Conservation (phyloP, 2,797 vertebrate genomes). For the Brotula barbata region DNA sequence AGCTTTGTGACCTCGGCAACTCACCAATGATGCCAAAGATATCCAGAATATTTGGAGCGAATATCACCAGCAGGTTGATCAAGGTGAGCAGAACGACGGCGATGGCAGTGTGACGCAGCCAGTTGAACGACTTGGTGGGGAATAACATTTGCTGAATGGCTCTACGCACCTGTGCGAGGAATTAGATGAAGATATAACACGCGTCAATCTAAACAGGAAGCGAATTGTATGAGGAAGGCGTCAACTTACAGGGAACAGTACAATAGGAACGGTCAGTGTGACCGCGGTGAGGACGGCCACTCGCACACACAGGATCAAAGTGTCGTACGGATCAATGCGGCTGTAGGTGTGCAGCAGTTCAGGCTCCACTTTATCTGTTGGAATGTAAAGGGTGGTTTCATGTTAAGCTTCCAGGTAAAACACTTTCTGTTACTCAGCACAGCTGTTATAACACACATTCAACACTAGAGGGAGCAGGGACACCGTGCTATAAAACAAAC, state of each 20-base stretch:
- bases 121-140: slow-evolving; percentile 89
- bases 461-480: slow-evolving; percentile 54
- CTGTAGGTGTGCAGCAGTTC: slow-evolving; percentile 96
- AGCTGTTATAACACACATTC: slow-evolving; percentile 1
- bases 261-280: slow-evolving; percentile 95
- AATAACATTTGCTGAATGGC: slow-evolving; percentile 96
- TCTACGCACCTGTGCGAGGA: slow-evolving; percentile 85
- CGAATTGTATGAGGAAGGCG: neutral
- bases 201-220: neutral
- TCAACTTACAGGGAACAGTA: slow-evolving; percentile 92
- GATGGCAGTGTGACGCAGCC: slow-evolving; percentile 87
- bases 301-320: slow-evolving; percentile 92
- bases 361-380: slow-evolving; percentile 86
- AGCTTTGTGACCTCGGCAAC: slow-evolving; percentile 44
- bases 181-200: neutral
- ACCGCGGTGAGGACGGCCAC: slow-evolving; percentile 95
- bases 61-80: slow-evolving; percentile 96
- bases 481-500: no score
- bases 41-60: slow-evolving; percentile 94
- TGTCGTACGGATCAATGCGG: slow-evolving; percentile 90
- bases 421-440: neutral
- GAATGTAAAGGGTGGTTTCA: slow-evolving; percentile 7
- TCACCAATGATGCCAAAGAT: slow-evolving; percentile 97
- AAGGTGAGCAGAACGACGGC: slow-evolving; percentile 83
- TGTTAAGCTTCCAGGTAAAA: neutral